A percentile compares a stretch with the other conserved stretches of the same genome.
These are phyloP conservation scores for Sitta carolinensis DNA, from an alignment of 2,797 vertebrate genomes.

Conservation along the genomic window DNA sequence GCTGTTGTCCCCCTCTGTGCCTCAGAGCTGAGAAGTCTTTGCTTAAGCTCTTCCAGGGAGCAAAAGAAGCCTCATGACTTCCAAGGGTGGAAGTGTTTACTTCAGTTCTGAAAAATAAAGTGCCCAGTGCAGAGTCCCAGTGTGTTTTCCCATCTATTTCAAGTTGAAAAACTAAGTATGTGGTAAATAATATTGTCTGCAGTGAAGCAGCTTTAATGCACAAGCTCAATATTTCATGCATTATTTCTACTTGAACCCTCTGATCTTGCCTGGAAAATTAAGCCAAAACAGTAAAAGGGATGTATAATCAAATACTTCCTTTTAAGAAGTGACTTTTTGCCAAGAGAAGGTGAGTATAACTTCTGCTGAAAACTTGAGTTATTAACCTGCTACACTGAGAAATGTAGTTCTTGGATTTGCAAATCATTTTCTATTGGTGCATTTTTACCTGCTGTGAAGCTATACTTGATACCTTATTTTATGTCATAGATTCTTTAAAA, in stretches of 20 bases:
- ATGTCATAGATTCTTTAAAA: neutral
- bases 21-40: neutral
- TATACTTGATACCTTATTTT: neutral
- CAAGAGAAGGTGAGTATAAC: neutral
- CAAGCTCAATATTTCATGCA: neutral
- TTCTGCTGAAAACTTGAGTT: neutral
- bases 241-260: neutral
- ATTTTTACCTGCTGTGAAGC: neutral
- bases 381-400: neutral
- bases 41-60: neutral
- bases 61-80: neutral
- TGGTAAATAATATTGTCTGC: neutral
- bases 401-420: neutral
- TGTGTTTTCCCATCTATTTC: neutral
- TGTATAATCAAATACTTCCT: neutral
- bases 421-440: neutral
- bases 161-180: neutral
- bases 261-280: neutral
- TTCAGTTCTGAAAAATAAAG: neutral
- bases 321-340: neutral
- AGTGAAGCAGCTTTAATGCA: neutral
- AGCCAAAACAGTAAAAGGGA: neutral
- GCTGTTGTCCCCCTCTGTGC: neutral
- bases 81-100: neutral
- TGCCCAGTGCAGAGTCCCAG: neutral